Evolutionary conservation across 2,797 vertebrate genomes (phyloP), one percentile per base, ranked within the genome.

Genomic region (Malacoctenus gilli): DNA sequence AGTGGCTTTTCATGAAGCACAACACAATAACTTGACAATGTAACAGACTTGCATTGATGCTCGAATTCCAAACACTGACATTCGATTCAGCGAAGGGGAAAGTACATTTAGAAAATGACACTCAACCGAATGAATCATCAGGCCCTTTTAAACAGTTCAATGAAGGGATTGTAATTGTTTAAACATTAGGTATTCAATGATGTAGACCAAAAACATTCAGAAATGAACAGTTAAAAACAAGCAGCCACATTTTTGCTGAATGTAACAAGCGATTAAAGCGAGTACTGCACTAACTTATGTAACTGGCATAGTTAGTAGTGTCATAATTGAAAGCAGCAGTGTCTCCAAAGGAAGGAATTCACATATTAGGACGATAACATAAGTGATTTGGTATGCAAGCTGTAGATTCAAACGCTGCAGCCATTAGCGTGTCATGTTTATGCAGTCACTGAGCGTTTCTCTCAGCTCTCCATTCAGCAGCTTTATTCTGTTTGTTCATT

Each of bases 181-280:
- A 23, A 39, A 34, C 3, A 48, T 19, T 28, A 53, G n/a, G 16
- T 44, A 13, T 44, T 32, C 3, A 0, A 6, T 2, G 19, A 14
- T 30, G 16, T 13, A 68, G 43, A 62, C n/a, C 39, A 61, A 53
- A 58, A 9, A 12, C 41, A 34, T 30, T 39, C 1, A 23, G 4
- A 54, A 61, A 54, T 46, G 39, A 47, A 44, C 21, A 30, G 43
- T 38, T 50, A 7, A 21, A 39, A 59, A 60, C 19, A 50, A 14
- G 37, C 35, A 37, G 56, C 53, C 36, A 42, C 18, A 20, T 21
- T 42, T 50, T 9, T 50, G 13, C 50, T 59, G 12, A 52, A 69
- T 48, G 31, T 50, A 50, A 68, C 65, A 75, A 53, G 13, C 28
- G 52, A 71, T 65, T 70, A 59, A 64, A 35, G 25, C 28, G 39